Evolutionary conservation across 2,888 invertebrate genomes (phyloP).

Genomic region (Diloba caeruleocephala): DNA sequence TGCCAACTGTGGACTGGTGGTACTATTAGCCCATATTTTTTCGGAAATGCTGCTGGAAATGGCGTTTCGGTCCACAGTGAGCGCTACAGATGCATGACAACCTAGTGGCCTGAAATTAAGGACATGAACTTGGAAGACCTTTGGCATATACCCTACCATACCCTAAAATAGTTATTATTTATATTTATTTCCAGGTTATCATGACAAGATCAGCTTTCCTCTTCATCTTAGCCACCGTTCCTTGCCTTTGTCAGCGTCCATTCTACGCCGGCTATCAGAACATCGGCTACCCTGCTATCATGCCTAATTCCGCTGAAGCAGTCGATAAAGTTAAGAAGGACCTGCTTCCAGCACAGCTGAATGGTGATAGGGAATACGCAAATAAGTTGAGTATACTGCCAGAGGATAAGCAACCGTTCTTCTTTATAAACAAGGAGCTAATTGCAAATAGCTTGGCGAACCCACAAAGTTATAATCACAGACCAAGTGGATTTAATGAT

Average conservation of each 20-base stretch:
- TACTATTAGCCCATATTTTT: no score
- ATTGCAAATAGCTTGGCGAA: constrained; percentile 35
- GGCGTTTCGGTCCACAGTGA: no score
- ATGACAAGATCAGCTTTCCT: constrained; percentile 37
- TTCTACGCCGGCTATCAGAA: constrained; percentile 54
- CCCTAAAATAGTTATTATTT: not conserved
- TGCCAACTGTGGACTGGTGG: no score
- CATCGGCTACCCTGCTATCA: constrained; percentile 53
- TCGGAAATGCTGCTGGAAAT: no score
- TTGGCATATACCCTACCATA: no score
- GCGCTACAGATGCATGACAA: no score
- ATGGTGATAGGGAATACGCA: constrained; percentile 28
- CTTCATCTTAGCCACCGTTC: constrained; percentile 33
- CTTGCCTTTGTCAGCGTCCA: constrained; percentile 51
- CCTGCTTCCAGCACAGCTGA: not conserved
- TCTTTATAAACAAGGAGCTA: constrained; percentile 41
- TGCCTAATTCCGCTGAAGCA: constrained; percentile 9
- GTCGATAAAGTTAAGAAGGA: no score
- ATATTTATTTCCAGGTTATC: constrained; percentile 15
- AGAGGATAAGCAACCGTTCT: constrained; percentile 64
- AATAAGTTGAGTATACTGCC: constrained; percentile 77
- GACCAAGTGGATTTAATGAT: constrained; percentile 48
- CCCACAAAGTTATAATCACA: constrained; percentile 34
- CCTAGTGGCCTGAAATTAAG: no score
- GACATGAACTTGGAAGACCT: no score